Percentiles rank a stretch among this genome's conserved stretches.
Evolutionary conservation across 2,113 vertebrate species (phyloP).

Genomic region (Lates calcarifer): DNA sequence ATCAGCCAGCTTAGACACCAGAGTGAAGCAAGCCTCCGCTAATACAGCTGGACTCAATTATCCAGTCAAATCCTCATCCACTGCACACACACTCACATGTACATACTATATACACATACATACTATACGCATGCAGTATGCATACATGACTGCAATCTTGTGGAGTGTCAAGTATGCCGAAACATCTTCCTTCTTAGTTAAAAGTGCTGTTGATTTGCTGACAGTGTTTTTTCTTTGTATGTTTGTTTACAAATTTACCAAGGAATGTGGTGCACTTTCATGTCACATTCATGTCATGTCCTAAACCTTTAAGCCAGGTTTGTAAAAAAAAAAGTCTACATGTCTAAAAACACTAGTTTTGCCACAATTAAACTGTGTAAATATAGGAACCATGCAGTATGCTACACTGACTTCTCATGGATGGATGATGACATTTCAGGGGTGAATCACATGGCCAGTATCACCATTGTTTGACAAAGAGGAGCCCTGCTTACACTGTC

Average conservation of each 20-base stretch:
- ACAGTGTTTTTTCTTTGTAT: background rate
- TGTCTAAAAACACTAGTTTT: background rate
- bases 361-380: too few species aligned
- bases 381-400: too few species aligned
- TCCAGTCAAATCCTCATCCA: constrained; percentile 58
- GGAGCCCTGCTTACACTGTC: too few species aligned
- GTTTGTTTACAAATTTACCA: background rate
- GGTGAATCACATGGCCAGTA: too few species aligned
- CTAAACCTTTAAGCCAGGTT: background rate
- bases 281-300: background rate
- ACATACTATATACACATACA: background rate
- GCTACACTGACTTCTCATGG: too few species aligned
- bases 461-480: too few species aligned
- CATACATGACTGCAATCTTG: background rate
- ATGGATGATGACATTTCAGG: background rate
- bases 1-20: constrained; percentile 43
- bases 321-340: background rate
- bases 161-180: background rate
- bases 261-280: background rate
- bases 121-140: too few species aligned
- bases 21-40: constrained; percentile 42
- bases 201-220: background rate
- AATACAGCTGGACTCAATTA: constrained; percentile 80
- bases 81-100: constrained; percentile 30
- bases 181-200: background rate